phyloP scores from a whole-genome alignment of 1,140 invertebrate genomes.

The Rhagoletis zephyria region DNA sequence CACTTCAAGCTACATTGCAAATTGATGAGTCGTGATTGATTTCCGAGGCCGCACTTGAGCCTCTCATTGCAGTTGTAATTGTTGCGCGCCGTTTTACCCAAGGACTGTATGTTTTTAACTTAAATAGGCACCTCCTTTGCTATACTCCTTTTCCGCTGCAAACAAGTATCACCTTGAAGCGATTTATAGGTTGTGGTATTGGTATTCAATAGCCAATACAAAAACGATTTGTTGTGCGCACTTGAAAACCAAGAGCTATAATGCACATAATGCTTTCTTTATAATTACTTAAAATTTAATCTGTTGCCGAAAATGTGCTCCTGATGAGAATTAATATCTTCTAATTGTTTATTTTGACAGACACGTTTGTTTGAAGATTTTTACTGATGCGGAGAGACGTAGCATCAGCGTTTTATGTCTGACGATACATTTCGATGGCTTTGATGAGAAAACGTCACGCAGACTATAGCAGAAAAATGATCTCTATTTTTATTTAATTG shows the following conservation, averaged over 20 bases:
- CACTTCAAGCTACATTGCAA: slow-evolving; percentile 51
- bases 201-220: background rate
- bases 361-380: slow-evolving; percentile 56
- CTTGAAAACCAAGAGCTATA: background rate
- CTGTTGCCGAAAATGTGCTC: slow-evolving; percentile 68
- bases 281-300: slow-evolving; percentile 58
- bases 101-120: background rate
- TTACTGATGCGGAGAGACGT: background rate
- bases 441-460: slow-evolving; percentile 38
- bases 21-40: slow-evolving; percentile 71
- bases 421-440: background rate
- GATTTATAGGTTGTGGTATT: slow-evolving; percentile 44
- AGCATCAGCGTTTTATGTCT: background rate
- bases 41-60: slow-evolving; percentile 70
- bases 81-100: slow-evolving; percentile 22
- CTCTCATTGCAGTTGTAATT: slow-evolving; percentile 66
- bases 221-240: slow-evolving; percentile 21
- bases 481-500: slow-evolving; percentile 51
- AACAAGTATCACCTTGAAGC: background rate
- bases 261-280: background rate
- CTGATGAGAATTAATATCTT: slow-evolving; percentile 69
- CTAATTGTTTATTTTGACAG: slow-evolving; percentile 64
- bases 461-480: slow-evolving; percentile 18
- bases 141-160: background rate
- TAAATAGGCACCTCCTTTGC: background rate